Conservation (phyloP, 2,113 vertebrate species). For the Rafetus swinhoei region DNA sequence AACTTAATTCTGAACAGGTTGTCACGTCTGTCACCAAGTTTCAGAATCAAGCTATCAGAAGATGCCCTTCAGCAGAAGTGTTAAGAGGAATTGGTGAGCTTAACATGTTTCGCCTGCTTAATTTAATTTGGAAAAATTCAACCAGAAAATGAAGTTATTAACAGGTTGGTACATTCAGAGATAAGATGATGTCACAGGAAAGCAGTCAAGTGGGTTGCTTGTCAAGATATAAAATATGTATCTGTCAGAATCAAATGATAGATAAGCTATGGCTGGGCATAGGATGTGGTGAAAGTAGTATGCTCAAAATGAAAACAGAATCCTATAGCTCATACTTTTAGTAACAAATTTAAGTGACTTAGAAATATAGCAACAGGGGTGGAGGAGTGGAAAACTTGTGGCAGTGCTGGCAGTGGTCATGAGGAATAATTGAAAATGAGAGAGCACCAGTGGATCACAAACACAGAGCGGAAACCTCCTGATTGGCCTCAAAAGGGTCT, state of each 20-base stretch:
- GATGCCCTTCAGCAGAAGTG: conserved; percentile 82
- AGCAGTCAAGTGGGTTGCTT: conserved; percentile 80
- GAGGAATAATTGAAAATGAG: rapidly evolving
- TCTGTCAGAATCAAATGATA: conserved; percentile 78
- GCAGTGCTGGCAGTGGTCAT: rapidly evolving
- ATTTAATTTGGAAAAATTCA: conserved; percentile 86
- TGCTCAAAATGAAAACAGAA: conserved; percentile 53
- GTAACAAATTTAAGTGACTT: conserved; percentile 41
- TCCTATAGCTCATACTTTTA: conserved; percentile 68
- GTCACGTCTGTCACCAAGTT: conserved; percentile 81
- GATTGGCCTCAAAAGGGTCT: rapidly evolving
- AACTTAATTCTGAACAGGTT: conserved; percentile 77
- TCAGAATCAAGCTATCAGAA: conserved; percentile 77
- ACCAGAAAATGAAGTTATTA: conserved; percentile 89
- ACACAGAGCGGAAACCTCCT: not conserved
- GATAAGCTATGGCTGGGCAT: conserved; percentile 72
- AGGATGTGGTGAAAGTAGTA: conserved; percentile 58
- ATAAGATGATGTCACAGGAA: conserved; percentile 77
- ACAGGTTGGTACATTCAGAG: conserved; percentile 76
- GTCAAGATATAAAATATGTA: conserved; percentile 84
- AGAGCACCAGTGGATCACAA: not conserved
- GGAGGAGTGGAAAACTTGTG: not conserved
- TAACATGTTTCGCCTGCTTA: conserved; percentile 80
- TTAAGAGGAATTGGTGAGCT: conserved; percentile 82
- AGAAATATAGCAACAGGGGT: conserved; percentile 16